Evolutionary conservation across 2,888 invertebrate genomes (phyloP).

Genomic region (Tuta absoluta): DNA sequence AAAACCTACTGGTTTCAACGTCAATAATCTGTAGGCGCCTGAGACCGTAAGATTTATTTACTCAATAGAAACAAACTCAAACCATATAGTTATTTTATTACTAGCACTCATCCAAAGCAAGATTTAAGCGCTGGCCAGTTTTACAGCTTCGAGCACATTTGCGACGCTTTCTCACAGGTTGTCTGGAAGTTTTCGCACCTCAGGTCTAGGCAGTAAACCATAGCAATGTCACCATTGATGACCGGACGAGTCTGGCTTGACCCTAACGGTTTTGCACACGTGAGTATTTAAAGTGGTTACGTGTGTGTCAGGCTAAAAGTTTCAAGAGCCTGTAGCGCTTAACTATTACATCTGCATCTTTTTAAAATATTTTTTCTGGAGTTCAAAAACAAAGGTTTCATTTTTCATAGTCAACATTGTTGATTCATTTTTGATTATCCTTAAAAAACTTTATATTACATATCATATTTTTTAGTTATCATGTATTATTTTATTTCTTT

Average conservation of each 20-base stretch:
- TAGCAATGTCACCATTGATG: slow-evolving; percentile 15
- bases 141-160: background rate
- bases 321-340: no score
- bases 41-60: no score
- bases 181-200: slow-evolving; percentile 16
- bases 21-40: no score
- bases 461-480: no score
- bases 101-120: slow-evolving; percentile 6
- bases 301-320: background rate
- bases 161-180: slow-evolving; percentile 15
- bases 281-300: background rate
- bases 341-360: background rate
- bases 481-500: no score
- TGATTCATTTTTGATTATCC: no score
- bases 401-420: no score
- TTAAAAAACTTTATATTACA: no score
- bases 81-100: background rate
- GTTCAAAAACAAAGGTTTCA: no score
- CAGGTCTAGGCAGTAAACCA: slow-evolving; percentile 15
- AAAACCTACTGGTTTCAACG: no score
- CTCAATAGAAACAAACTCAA: background rate
- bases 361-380: background rate
- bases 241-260: slow-evolving; percentile 9
- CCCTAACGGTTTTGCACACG: slow-evolving; percentile 19
- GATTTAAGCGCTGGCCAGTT: slow-evolving; percentile 1